Percentiles rank a stretch among this genome's conserved stretches.
Conservation (phyloP, 2,888 invertebrate genomes). For the Lasioglossum calceatum region DNA sequence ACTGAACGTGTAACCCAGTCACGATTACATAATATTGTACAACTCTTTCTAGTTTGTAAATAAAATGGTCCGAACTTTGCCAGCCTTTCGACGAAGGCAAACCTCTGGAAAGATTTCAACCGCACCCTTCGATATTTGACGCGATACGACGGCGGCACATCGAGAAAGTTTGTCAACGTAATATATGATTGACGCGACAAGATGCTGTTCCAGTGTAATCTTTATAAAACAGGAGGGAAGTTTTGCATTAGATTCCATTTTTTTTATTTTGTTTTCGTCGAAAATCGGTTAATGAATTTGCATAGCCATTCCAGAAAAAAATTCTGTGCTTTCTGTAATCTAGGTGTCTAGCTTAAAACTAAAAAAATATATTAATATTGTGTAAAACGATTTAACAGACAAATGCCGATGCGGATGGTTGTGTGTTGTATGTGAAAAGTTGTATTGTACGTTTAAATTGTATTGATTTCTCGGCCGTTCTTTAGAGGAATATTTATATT, state of each 20-base stretch:
- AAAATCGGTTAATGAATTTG: background rate
- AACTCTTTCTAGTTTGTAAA: background rate
- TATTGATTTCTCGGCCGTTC: background rate
- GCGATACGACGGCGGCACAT: background rate
- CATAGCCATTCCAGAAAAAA: constrained; percentile 6
- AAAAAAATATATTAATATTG: constrained; percentile 3
- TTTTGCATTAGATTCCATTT: background rate
- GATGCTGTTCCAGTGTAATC: background rate
- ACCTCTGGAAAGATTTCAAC: background rate
- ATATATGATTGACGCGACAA: background rate
- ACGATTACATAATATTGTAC: background rate
- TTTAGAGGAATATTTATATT: background rate
- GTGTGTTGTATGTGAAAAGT: too few species aligned
- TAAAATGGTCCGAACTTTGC: background rate
- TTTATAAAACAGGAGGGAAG: background rate
- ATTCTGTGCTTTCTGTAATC: background rate
- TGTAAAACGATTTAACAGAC: background rate
- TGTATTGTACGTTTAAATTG: background rate
- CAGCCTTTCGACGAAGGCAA: background rate
- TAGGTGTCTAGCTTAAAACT: constrained; percentile 2
- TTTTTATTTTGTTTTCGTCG: background rate
- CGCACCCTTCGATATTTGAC: background rate
- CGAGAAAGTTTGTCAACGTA: background rate
- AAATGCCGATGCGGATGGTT: background rate
- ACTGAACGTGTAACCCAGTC: too few species aligned